These are phyloP conservation scores for Platyscapa corneri DNA, from an alignment of 1,140 invertebrate species.

Conservation along the genomic window DNA sequence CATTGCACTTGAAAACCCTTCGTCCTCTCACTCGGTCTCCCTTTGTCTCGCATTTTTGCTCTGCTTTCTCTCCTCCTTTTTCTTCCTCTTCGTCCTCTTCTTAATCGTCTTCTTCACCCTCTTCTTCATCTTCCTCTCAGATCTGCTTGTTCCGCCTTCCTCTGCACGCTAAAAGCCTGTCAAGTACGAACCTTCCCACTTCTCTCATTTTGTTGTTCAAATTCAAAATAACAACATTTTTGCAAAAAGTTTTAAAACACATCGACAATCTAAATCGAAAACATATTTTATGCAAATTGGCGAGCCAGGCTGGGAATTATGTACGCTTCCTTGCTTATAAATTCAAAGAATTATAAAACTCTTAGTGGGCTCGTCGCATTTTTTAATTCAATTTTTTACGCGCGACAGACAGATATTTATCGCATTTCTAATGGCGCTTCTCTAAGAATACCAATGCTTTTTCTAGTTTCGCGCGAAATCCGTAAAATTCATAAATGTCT, in stretches of 20 bases:
- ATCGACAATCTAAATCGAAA: background rate
- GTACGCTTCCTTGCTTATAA: background rate
- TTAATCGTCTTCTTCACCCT: background rate
- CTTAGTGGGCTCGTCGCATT: too few relatives aligned
- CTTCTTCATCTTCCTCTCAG: too few relatives aligned
- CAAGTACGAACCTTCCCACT: background rate
- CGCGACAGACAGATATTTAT: too few relatives aligned
- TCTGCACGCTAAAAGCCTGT: background rate
- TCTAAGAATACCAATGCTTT: too few relatives aligned
- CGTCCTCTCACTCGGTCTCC: background rate
- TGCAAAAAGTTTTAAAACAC: background rate
- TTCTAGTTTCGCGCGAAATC: too few relatives aligned
- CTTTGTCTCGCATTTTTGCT: constrained; percentile 30
- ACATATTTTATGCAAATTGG: background rate
- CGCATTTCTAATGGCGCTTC: too few relatives aligned
- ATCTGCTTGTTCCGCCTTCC: too few relatives aligned
- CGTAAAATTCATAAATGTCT: too few relatives aligned
- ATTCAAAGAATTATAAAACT: background rate
- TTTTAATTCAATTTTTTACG: too few relatives aligned
- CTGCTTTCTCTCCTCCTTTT: constrained; percentile 8
- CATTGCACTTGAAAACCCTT: constrained; percentile 47
- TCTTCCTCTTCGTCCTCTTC: background rate
- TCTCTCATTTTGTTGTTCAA: too few relatives aligned
- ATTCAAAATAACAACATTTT: background rate
- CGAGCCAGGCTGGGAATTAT: background rate